Evolutionary conservation across 2,888 invertebrate species (phyloP), one percentile per base, ranked within the genome.

Genomic region (Lithophane semibrunnea): DNA sequence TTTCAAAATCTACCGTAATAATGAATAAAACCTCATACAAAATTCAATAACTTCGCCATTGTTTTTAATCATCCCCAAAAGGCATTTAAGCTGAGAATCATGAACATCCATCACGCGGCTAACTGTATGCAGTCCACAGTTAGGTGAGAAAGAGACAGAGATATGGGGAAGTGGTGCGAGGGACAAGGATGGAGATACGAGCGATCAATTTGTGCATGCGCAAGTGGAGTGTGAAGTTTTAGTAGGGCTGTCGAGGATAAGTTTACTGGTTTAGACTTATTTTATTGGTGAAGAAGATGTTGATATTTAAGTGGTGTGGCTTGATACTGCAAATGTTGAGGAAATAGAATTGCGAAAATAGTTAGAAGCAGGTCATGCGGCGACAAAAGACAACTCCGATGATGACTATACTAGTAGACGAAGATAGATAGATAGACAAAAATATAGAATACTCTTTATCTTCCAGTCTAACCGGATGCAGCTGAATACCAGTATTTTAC

Each of bases 211-310:
- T 93, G 94, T 92, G 93, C 94, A 92, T 92, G 92, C 91, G 91
- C 93, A 94, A 95, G 93, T 95, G 94, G 94, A 94, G 93, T 95
- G 95, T 94, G 93, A 94, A 93, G 92, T 86, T 82, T 75, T 60
- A 37, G 29, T 89, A 94, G 94, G 95, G 95, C 74, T 94, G 93
- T 16, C 91, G 71, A 29, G 9, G 18, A 2, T 60, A 37, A 52
- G 75, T 82, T 80, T 70, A 78, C 85, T 85, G 61, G 12, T 29
- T 77, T 47, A 18, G 44, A 73, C 80, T 80, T 42, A 42, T 64
- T 75, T 60, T 58, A 64, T 44, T n/a, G 9, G 13, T 56, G 2
- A 5, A 2, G 18, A 52, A 5, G 24, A n/a, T n/a, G 42, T 24
- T 24, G 24, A 24, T 60, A 2, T 60, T 37, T 4, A n/a, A 18